phyloP scores from a whole-genome alignment of 1,140 invertebrate species.

The Muscidifurax raptorellus region DNA sequence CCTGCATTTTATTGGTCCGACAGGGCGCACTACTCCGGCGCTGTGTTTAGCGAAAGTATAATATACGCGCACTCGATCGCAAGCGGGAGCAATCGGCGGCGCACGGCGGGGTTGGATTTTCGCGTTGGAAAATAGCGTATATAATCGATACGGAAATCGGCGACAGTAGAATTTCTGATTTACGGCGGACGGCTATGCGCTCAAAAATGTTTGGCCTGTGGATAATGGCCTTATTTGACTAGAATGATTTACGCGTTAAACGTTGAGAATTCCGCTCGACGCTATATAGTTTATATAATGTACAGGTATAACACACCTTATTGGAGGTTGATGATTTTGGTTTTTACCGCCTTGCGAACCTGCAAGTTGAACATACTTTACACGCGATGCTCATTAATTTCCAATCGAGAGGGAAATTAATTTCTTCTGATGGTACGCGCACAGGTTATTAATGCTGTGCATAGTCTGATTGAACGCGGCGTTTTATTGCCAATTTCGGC shows the following conservation, averaged over 20 bases:
- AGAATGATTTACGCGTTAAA: neutral
- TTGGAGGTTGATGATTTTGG: too few species aligned
- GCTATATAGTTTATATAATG: too few species aligned
- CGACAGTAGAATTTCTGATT: constrained; percentile 16
- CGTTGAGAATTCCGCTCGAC: too few species aligned
- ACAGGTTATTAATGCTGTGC: neutral
- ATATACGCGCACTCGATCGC: neutral
- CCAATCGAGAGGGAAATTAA: neutral
- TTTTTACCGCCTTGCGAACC: too few species aligned
- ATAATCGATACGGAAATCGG: neutral
- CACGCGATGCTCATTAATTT: neutral
- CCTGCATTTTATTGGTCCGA: neutral
- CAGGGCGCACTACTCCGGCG: too few species aligned
- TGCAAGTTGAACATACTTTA: too few species aligned
- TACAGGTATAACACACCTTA: too few species aligned
- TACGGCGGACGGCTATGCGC: neutral
- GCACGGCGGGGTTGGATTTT: neutral
- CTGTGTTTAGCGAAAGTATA: neutral
- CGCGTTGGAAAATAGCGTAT: neutral
- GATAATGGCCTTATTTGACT: neutral
- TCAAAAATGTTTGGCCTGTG: neutral
- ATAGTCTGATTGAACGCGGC: neutral
- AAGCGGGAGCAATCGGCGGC: too few species aligned
- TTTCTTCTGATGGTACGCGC: neutral
- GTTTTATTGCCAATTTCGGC: neutral